Evolutionary conservation across 2,113 vertebrate genomes (phyloP).

Genomic region (Camelus bactrianus): DNA sequence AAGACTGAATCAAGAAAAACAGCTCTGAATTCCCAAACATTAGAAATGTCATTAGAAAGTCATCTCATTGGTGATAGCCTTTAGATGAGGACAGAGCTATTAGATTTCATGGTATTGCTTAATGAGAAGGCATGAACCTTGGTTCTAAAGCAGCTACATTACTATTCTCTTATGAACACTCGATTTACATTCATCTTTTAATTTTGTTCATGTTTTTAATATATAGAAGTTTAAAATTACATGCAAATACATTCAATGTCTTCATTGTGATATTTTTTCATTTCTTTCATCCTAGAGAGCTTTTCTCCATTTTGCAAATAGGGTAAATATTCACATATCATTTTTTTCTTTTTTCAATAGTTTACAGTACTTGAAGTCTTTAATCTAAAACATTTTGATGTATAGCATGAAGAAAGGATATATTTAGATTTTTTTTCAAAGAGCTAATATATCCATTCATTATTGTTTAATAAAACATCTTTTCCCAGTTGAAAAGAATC

Average conservation of each 20-base stretch:
- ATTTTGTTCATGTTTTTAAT: background rate
- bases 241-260: background rate
- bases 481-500: background rate
- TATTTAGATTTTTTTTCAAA: background rate
- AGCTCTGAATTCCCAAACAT: background rate
- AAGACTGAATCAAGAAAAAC: background rate
- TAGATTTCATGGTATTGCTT: background rate
- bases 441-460: background rate
- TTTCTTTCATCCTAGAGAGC: background rate
- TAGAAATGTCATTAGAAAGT: background rate
- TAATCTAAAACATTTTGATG: constrained; percentile 10
- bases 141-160: background rate
- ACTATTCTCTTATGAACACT: background rate
- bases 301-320: background rate
- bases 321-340: background rate
- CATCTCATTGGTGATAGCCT: background rate
- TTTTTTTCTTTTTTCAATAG: background rate
- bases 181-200: background rate
- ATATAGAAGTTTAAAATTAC: background rate
- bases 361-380: background rate
- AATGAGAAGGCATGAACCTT: background rate
- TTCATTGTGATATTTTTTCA: background rate
- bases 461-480: background rate
- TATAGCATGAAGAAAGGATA: background rate
- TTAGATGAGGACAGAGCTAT: background rate